Evolutionary conservation across 1,140 invertebrate species (phyloP), one percentile per base, ranked within the genome.

Genomic region (Megalonaias nervosa): DNA sequence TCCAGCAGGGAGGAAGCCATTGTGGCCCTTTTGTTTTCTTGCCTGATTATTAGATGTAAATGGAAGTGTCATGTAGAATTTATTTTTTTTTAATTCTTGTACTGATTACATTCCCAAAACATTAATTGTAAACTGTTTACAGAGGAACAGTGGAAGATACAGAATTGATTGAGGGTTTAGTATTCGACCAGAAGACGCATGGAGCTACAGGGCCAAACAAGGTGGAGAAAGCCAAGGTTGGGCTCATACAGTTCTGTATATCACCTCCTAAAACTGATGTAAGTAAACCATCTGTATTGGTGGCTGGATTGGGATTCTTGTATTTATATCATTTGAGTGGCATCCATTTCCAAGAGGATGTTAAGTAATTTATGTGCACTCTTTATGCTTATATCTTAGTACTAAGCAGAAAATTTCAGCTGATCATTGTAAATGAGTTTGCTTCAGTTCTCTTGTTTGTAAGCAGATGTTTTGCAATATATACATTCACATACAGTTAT

Each of bases 201-300:
- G 97, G 97, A 87, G 93, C 96, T 61, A 97, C 97, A 89, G 98
- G 97, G 9, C 97, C 98, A 1, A 96, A 95, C 82, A 94, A 95
- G 86, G 93, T 99, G 80, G 98, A 99, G 89, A 99, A 99, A 90
- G 98, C 98, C 4, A 99, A 99, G 92, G 98, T 99, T 92, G 99
- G 97, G 80, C 93, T 99, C 0, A 99, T 99, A 84, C 99, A 99
- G 90, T 99, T 99, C 90, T 99, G 99, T 90, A 98, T 99, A 90
- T 99, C 98, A 62, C 97, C 99, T 74, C 99, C 99, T 14, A 99
- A 99, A 92, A 99, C 99, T 77, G 98, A 99, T 93, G 96, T 97
- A 92, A 86, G 87, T 86, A 56, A 55, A 67, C 48, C n/a, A 58
- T 15, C 9, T 61, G 14, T 67, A 67, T 17, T 21, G 0, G 38